Conservation (phyloP, 1,140 invertebrate genomes). For the Caenorhabditis inopinata region DNA sequence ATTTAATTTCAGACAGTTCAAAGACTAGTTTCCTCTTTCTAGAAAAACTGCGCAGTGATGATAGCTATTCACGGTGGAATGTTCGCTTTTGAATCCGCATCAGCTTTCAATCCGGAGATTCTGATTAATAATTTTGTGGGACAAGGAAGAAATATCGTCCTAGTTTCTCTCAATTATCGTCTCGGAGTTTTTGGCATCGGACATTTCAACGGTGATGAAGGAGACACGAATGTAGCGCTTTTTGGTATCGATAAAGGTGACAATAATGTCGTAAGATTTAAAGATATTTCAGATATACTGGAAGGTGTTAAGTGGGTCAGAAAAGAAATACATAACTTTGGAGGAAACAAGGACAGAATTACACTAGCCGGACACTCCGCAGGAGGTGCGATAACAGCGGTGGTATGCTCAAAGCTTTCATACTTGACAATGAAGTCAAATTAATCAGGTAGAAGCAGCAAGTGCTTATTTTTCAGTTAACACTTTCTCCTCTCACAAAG, state of each 20-base stretch:
- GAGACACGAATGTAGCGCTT: conserved; percentile 32
- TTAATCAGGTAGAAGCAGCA: neutral
- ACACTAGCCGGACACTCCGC: conserved; percentile 86
- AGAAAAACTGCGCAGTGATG: conserved; percentile 39
- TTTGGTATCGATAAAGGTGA: no score
- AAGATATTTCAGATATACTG: conserved; percentile 33
- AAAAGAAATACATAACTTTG: conserved; percentile 86
- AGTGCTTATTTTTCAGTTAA: neutral
- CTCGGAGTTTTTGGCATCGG: conserved; percentile 37
- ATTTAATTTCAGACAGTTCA: no score
- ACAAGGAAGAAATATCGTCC: conserved; percentile 30
- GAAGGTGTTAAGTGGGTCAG: conserved; percentile 72
- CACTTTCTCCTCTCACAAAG: neutral
- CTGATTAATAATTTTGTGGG: conserved; percentile 42
- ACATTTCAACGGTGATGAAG: neutral
- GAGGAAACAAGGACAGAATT: conserved; percentile 87
- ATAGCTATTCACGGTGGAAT: conserved; percentile 38
- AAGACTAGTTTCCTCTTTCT: neutral
- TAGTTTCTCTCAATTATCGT: conserved; percentile 39
- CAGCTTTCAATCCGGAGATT: conserved; percentile 21
- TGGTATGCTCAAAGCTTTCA: neutral
- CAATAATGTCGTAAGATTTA: no score
- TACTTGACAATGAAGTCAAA: neutral
- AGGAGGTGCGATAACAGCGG: conserved; percentile 80
- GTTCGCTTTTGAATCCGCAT: conserved; percentile 11